Base-by-base conservation (phyloP, 2,888 invertebrate genomes). In the Sepiola atlantica region DNA sequence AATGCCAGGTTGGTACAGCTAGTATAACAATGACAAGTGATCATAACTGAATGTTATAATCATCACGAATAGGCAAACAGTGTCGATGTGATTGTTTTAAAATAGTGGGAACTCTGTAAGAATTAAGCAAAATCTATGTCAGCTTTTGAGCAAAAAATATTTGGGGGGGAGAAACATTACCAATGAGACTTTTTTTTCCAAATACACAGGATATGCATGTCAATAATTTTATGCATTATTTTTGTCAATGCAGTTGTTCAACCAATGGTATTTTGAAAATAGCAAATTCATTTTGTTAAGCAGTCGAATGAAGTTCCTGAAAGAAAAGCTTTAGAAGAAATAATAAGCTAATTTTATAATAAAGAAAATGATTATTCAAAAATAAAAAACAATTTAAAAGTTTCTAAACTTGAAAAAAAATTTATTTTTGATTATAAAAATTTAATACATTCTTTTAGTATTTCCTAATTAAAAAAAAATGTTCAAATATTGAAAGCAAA, bases 211-310 rank as follows among this genome's bases (percentile, higher is more conserved):
- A 77, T n/a, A n/a, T 18, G n/a, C 77, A 77, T n/a, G 77, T 77
- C 1, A 77, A 32, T 77, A 77, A 14, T 77, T 14, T 77, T n/a
- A n/a, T n/a, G 77, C 77, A 77, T n/a, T 77, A 16, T 77, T 77
- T 32, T n/a, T 77, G n/a, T 77, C 77, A 77, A 77, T n/a, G n/a
- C 77, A 77, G n/a, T 77, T 77, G n/a, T 77, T 77, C 77, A 77
- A 77, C 77, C 77, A 77, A 77, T 77, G 77, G 77, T 77, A 77
- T 77, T 77, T 77, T n/a, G n/a, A 77, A 77, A 77, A 32, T n/a
- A 77, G 77, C 77, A 77, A n/a, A 77, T 77, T 77, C 77, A 77
- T 77, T 77, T 77, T n/a, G 77, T 77, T 77, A 77, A 77, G n/a
- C 16, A 77, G 77, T 32, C 77, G 32, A 77, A 77, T 77, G n/a